phyloP scores from a whole-genome alignment of 2,797 vertebrate species.

The Syncerus caffer region DNA sequence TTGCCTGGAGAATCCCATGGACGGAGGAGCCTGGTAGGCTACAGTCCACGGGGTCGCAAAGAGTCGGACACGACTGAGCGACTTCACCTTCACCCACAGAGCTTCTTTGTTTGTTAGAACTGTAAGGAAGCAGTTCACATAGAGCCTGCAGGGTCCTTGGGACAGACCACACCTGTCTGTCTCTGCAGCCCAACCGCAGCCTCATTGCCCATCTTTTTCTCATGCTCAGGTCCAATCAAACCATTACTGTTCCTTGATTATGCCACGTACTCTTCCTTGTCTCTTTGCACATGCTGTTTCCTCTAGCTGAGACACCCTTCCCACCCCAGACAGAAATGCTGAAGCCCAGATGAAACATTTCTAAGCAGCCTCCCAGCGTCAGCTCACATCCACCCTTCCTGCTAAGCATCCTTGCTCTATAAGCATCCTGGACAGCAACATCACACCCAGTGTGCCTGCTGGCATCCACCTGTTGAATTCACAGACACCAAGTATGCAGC shows the following conservation, averaged over 20 bases:
- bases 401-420: background rate
- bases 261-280: rapidly evolving
- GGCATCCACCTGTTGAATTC: background rate
- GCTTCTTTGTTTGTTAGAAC: background rate
- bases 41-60: too few relatives aligned
- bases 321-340: background rate
- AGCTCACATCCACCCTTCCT: background rate
- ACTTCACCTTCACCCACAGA: background rate
- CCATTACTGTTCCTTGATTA: rapidly evolving
- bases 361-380: background rate
- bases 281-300: background rate
- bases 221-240: background rate
- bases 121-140: background rate
- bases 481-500: background rate
- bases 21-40: too few relatives aligned
- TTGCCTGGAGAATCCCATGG: too few relatives aligned
- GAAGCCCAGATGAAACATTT: background rate
- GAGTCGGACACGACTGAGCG: too few relatives aligned
- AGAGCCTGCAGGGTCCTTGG: background rate
- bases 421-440: background rate
- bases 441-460: background rate
- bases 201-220: background rate
- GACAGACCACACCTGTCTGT: background rate
- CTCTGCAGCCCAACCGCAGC: too few relatives aligned
- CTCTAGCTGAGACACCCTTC: background rate